Conservation (phyloP, 1,140 invertebrate species). For the Coboldia fuscipes region DNA sequence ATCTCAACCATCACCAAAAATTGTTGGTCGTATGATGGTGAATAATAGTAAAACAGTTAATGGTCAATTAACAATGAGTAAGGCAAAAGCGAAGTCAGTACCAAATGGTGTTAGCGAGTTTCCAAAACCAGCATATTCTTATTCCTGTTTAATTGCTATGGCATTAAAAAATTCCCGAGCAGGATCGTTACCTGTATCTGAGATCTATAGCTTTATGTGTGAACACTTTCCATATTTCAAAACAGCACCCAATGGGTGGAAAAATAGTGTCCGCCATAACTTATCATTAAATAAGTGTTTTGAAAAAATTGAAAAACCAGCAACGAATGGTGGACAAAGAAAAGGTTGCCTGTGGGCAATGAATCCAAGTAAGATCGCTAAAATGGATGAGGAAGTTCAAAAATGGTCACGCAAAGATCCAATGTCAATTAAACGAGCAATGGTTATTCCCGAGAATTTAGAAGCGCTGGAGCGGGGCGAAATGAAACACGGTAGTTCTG, state of each 20-base stretch:
- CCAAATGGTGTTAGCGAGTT: constrained; percentile 51
- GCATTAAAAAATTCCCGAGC: constrained; percentile 88
- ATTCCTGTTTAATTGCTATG: constrained; percentile 93
- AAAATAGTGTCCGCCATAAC: constrained; percentile 92
- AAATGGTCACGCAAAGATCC: constrained; percentile 93
- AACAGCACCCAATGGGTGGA: constrained; percentile 93
- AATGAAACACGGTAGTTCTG: constrained; percentile 46
- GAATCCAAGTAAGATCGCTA: constrained; percentile 79
- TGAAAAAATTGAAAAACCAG: constrained; percentile 89
- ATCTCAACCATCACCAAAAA: too few relatives aligned
- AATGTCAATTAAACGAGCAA: constrained; percentile 58
- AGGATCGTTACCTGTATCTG: constrained; percentile 87
- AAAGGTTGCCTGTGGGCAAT: constrained; percentile 91
- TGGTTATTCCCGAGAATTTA: constrained; percentile 73
- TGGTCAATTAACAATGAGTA: too few relatives aligned
- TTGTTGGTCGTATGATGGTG: too few relatives aligned
- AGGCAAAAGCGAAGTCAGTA: too few relatives aligned
- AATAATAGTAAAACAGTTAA: too few relatives aligned
- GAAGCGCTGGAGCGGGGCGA: constrained; percentile 64
- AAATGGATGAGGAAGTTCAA: constrained; percentile 94
- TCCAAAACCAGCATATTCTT: constrained; percentile 93
- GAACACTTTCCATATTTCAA: constrained; percentile 96
- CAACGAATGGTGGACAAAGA: constrained; percentile 53
- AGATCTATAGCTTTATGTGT: constrained; percentile 98
- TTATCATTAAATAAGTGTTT: constrained; percentile 93